Percentiles rank a stretch among this genome's conserved stretches.
These are phyloP conservation scores for Halichondria panicea DNA, from an alignment of 37 sponge, comb jelly and placozoan genomes.

Conservation along the genomic window DNA sequence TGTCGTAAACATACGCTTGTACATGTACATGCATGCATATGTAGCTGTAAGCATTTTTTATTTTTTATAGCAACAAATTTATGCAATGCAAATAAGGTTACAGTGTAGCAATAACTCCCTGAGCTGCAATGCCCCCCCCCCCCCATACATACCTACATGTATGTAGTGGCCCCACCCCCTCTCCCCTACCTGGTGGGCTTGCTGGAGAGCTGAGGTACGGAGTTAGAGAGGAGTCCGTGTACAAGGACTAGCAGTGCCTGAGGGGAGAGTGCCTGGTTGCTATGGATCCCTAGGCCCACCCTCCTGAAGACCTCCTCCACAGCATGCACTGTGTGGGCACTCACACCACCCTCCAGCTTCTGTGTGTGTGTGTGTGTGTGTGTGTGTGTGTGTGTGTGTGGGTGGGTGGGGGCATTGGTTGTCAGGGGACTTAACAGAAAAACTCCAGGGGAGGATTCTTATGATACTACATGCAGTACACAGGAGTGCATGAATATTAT, in stretches of 20 bases:
- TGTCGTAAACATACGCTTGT: no score
- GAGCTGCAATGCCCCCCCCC: not conserved
- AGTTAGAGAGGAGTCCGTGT: slow-evolving; percentile 40
- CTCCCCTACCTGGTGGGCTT: slow-evolving; percentile 28
- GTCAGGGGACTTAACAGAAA: no score
- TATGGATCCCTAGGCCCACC: slow-evolving; percentile 53
- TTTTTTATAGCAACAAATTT: no score
- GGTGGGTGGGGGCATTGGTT: no score
- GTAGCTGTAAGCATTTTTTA: no score
- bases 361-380: no score
- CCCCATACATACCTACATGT: not conserved
- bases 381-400: no score
- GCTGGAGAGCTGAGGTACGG: slow-evolving; percentile 43
- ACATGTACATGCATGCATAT: no score
- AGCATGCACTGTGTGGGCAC: slow-evolving; percentile 23
- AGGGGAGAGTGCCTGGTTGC: slow-evolving; percentile 58
- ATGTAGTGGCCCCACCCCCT: not conserved
- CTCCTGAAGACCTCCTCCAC: slow-evolving; percentile 67
- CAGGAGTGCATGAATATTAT: not conserved
- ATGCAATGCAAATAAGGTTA: no score
- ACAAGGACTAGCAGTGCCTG: slow-evolving; percentile 58
- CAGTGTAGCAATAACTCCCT: no score
- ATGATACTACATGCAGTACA: no score
- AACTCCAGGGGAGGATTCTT: no score
- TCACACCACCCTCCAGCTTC: slow-evolving; percentile 42